phyloP scores from a whole-genome alignment of 2,888 invertebrate species.

The Axea sp. region DNA sequence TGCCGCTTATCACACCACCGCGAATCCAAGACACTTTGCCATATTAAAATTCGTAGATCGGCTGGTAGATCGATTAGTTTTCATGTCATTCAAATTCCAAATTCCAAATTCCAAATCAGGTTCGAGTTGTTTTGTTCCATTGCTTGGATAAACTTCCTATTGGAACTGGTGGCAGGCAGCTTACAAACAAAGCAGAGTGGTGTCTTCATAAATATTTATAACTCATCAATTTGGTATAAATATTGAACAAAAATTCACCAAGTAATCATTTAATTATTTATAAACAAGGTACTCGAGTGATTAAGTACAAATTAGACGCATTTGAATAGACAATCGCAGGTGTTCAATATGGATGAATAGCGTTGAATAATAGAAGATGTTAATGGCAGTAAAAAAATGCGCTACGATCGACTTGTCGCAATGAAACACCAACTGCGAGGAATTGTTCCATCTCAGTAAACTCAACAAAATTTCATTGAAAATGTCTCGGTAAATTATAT shows the following conservation, averaged over 20 bases:
- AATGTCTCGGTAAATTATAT: too few relatives aligned
- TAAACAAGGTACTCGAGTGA: constrained; percentile 18
- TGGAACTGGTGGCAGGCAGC: too few relatives aligned
- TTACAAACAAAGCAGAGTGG: too few relatives aligned
- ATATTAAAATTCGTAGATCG: constrained; percentile 27
- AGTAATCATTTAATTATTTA: constrained; percentile 27
- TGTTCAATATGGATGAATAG: constrained; percentile 46
- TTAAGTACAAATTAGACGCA: constrained; percentile 23
- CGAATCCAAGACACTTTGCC: constrained; percentile 39
- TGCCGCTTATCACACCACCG: constrained; percentile 28
- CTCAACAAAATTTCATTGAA: constrained; percentile 1
- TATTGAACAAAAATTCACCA: constrained; percentile 8
- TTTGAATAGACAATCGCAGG: constrained; percentile 15
- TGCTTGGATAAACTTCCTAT: too few relatives aligned
- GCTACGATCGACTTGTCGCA: neutral
- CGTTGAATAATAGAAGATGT: constrained; percentile 13
- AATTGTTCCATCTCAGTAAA: constrained; percentile 1
- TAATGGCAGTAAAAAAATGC: constrained; percentile 28
- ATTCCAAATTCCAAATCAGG: too few relatives aligned
- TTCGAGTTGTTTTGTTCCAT: constrained; percentile 13
- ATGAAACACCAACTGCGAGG: neutral
- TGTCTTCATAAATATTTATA: constrained; percentile 24
- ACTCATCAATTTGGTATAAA: constrained; percentile 17
- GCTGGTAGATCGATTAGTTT: constrained; percentile 32
- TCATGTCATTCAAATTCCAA: constrained; percentile 29